Evolutionary conservation across 2,888 invertebrate genomes (phyloP).

Genomic region (Ormyrus thymus): DNA sequence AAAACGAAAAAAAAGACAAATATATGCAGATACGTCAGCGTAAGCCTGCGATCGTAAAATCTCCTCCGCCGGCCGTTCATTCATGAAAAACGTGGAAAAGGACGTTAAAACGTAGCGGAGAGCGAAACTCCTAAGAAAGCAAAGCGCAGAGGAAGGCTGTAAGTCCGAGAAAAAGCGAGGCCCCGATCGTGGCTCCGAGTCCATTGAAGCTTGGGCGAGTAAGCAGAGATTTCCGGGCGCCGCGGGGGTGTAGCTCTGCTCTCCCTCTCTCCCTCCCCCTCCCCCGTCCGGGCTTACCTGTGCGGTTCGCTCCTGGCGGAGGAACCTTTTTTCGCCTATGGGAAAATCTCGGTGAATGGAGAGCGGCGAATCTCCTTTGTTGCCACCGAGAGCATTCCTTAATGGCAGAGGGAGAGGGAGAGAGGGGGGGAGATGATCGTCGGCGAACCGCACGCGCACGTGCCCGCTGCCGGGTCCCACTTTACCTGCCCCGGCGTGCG

Average conservation of each 20-base stretch:
- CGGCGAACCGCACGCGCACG: slow-evolving; percentile 36
- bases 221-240: slow-evolving; percentile 74
- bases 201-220: slow-evolving; percentile 70
- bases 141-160: slow-evolving; percentile 5
- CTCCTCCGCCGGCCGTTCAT: no score
- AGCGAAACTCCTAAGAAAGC: not conserved
- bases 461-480: slow-evolving; percentile 8
- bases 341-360: slow-evolving; percentile 64
- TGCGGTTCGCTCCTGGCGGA: slow-evolving; percentile 45
- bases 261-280: slow-evolving; percentile 16
- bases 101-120: no score
- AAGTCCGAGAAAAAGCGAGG: slow-evolving; percentile 48
- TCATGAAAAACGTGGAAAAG: no score
- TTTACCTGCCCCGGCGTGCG: not conserved
- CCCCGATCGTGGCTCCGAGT: no score
- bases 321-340: slow-evolving; percentile 63
- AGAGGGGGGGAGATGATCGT: slow-evolving; percentile 40
- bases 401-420: no score
- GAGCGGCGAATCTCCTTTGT: slow-evolving; percentile 70
- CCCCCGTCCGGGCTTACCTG: not conserved
- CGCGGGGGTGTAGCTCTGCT: slow-evolving; percentile 68
- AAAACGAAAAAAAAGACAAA: no score
- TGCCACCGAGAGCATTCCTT: slow-evolving; percentile 52
- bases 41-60: no score
- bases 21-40: no score